Conservation (phyloP, 1,140 invertebrate genomes). For the Nasonia longicornis region DNA sequence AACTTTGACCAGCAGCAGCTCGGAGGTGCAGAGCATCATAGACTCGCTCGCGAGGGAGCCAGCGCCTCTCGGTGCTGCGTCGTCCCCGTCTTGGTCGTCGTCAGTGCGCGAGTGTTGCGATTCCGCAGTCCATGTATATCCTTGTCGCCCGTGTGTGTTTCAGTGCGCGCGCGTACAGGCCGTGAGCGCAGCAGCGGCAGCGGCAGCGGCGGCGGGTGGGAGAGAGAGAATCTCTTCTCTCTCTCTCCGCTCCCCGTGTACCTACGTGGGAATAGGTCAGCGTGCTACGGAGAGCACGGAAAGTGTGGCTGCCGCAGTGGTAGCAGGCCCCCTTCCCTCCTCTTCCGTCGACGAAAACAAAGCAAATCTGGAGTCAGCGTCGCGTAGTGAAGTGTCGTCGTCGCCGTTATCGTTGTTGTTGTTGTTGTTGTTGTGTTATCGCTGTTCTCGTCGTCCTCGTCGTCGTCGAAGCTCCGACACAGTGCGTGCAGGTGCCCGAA, state of each 20-base stretch:
- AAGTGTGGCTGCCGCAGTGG: neutral
- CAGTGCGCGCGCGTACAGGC: neutral
- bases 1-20: constrained; percentile 25
- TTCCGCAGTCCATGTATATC: neutral
- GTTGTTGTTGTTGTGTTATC: neutral
- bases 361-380: neutral
- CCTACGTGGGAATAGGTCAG: constrained; percentile 12
- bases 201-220: no score
- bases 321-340: neutral
- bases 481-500: neutral
- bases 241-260: neutral
- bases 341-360: neutral
- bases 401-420: neutral
- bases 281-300: neutral
- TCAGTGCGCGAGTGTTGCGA: constrained; percentile 30
- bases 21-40: no score
- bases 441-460: neutral
- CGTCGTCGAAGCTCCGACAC: neutral
- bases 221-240: neutral
- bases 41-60: no score
- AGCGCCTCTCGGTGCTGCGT: constrained; percentile 27
- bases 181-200: neutral
- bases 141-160: neutral
- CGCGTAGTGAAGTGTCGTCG: neutral
- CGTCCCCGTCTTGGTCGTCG: constrained; percentile 40